Conservation (phyloP, 37 sponge, comb jelly and placozoan genomes). For the Petrosia ficiformis region DNA sequence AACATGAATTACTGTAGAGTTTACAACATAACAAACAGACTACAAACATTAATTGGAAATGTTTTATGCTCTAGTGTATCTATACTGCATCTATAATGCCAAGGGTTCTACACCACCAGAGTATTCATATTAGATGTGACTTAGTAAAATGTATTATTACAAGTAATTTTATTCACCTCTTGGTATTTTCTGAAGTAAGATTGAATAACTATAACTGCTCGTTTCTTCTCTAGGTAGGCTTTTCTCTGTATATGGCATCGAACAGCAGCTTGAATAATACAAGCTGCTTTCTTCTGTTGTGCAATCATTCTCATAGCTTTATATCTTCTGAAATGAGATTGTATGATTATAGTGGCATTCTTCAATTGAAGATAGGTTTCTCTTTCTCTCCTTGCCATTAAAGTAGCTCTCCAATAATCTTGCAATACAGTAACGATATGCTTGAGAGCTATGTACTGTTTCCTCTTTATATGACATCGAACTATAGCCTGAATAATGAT, state of each 20-base stretch:
- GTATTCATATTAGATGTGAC: no score
- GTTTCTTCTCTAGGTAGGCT: background rate
- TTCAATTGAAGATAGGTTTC: background rate
- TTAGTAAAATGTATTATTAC: no score
- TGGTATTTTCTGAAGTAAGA: background rate
- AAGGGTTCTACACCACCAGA: no score
- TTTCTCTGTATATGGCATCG: conserved; percentile 15
- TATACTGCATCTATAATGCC: no score
- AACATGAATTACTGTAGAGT: no score
- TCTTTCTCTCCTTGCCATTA: background rate
- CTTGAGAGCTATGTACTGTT: background rate
- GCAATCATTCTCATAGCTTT: conserved; percentile 3
- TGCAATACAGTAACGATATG: background rate
- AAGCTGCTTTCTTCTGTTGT: conserved; percentile 9
- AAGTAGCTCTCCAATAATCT: background rate
- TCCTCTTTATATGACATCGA: background rate
- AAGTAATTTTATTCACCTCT: no score
- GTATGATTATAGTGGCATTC: background rate
- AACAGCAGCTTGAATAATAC: conserved; percentile 17
- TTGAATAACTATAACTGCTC: conserved; percentile 45
- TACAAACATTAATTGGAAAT: no score
- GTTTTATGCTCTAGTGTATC: no score
- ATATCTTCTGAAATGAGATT: background rate
- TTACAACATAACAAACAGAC: no score
- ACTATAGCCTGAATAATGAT: conserved; percentile 27